Conservation (phyloP, 2,888 invertebrate genomes). For the Ariolimax columbianus region DNA sequence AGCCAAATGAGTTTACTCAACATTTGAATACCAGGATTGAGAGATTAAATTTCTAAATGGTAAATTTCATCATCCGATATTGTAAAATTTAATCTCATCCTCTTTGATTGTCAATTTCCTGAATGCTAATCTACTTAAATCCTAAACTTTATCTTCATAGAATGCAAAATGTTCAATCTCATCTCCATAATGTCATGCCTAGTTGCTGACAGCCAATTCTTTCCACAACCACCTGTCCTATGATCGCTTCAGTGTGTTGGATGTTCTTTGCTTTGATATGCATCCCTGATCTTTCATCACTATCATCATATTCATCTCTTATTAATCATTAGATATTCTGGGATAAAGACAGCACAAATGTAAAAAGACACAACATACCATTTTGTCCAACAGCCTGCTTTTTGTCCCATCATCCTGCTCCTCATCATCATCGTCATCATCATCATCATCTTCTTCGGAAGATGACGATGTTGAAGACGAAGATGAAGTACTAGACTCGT, state of each 20-base stretch:
- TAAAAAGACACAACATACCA: constrained; percentile 41
- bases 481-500: constrained; percentile 46
- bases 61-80: neutral
- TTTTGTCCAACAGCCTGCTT: constrained; percentile 39
- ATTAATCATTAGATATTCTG: no score
- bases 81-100: neutral
- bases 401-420: constrained; percentile 46
- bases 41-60: neutral
- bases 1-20: no score
- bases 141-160: neutral
- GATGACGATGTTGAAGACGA: constrained; percentile 49
- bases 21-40: no score
- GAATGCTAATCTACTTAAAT: neutral
- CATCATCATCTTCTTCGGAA: constrained; percentile 18
- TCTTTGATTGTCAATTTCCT: neutral
- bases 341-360: no score
- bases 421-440: constrained; percentile 41
- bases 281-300: no score
- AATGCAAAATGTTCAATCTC: neutral
- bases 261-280: no score
- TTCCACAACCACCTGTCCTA: no score
- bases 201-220: no score
- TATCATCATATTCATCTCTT: no score
- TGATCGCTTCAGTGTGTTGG: no score
- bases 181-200: no score